Conservation (phyloP, 2,113 vertebrate species). For the Cepphus grylle region DNA sequence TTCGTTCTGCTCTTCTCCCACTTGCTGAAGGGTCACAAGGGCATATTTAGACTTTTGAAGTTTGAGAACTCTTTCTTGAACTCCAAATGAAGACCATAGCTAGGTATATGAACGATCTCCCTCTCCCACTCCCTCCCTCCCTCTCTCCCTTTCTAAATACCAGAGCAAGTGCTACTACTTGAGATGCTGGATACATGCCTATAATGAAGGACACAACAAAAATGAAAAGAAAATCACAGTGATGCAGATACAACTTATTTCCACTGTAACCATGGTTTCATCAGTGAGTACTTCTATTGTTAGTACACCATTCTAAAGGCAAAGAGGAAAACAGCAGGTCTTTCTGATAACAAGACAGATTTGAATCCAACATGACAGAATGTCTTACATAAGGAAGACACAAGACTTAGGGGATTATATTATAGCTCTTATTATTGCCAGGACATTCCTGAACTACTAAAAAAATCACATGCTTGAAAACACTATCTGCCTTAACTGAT, state of each 20-base stretch:
- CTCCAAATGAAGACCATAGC: background rate
- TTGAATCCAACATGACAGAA: slow-evolving; percentile 42
- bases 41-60: background rate
- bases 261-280: slow-evolving; percentile 71
- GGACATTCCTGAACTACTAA: background rate
- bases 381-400: slow-evolving; percentile 27
- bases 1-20: background rate
- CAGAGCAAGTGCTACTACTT: background rate
- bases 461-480: background rate
- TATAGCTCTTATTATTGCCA: background rate
- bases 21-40: background rate
- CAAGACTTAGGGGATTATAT: background rate
- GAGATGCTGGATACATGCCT: background rate
- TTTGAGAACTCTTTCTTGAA: background rate
- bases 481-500: background rate
- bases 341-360: slow-evolving; percentile 44
- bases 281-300: slow-evolving; percentile 64
- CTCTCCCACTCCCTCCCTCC: background rate
- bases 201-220: slow-evolving; percentile 41
- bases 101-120: background rate
- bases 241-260: slow-evolving; percentile 41
- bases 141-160: background rate
- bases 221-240: slow-evolving; percentile 34
- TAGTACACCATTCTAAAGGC: slow-evolving; percentile 37
- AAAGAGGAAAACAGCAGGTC: slow-evolving; percentile 45